Conservation (phyloP, 2,888 invertebrate species). For the Myathropa florea region DNA sequence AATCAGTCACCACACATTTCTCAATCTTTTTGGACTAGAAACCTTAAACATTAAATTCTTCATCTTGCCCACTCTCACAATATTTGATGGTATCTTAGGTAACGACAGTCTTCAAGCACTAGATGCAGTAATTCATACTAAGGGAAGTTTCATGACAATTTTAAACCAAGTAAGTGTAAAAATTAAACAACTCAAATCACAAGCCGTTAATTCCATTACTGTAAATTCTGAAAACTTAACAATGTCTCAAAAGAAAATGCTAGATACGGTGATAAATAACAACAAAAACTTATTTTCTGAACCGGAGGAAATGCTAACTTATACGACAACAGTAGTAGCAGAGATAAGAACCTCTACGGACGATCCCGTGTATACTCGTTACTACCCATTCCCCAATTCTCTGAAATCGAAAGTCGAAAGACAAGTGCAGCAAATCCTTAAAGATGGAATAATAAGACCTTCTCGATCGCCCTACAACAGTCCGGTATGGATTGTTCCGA, state of each 20-base stretch:
- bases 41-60: conserved; percentile 4
- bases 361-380: neutral
- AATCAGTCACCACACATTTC: conserved; percentile 8
- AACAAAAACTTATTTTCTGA: neutral
- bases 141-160: too few relatives aligned
- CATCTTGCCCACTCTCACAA: neutral
- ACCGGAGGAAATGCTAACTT: neutral
- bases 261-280: neutral
- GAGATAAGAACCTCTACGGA: conserved; percentile 14
- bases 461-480: conserved; percentile 26
- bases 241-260: neutral
- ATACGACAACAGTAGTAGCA: neutral
- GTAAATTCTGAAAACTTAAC: neutral
- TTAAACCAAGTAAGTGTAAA: neutral
- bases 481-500: conserved; percentile 28
- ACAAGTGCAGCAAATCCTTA: conserved; percentile 31
- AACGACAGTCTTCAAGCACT: neutral
- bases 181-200: neutral
- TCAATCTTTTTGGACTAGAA: conserved; percentile 8
- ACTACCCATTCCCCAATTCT: neutral
- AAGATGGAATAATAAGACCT: conserved; percentile 37
- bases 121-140: too few relatives aligned
- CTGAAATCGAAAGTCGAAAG: conserved; percentile 19
- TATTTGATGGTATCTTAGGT: neutral
- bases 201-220: neutral